A percentile compares a stretch with the other conserved stretches of the same genome.
Evolutionary conservation across 2,888 invertebrate species (phyloP).

Genomic region (Megalurothrips usitatus): DNA sequence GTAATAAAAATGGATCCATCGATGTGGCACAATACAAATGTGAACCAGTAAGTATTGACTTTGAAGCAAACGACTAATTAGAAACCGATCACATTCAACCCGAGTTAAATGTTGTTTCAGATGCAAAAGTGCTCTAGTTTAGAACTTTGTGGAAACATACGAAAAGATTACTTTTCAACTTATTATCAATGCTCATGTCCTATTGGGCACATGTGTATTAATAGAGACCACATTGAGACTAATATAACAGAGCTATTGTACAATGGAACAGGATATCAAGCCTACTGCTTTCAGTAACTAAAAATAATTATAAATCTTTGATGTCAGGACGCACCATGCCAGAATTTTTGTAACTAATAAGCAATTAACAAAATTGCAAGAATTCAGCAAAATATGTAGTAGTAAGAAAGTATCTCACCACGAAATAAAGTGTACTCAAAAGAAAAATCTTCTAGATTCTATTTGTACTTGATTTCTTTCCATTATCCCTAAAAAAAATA

Average conservation of each 20-base stretch:
- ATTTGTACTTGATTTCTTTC: background rate
- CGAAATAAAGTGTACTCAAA: background rate
- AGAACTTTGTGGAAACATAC: constrained; percentile 60
- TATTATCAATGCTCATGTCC: constrained; percentile 63
- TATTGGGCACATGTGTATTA: constrained; percentile 55
- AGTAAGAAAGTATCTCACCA: background rate
- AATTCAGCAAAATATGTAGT: constrained; percentile 9
- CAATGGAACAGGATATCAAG: constrained; percentile 54
- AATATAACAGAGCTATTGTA: constrained; percentile 56
- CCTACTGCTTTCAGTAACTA: constrained; percentile 49
- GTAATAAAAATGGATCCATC: background rate
- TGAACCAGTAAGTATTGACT: background rate
- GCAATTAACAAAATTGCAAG: background rate
- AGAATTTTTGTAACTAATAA: background rate
- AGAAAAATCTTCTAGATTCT: background rate
- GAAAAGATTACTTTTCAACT: constrained; percentile 54
- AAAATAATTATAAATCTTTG: constrained; percentile 28
- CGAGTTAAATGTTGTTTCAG: constrained; percentile 40
- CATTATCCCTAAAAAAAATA: background rate
- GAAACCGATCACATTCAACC: background rate
- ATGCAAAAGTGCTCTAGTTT: constrained; percentile 52
- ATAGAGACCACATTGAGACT: constrained; percentile 46
- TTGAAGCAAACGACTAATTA: background rate
- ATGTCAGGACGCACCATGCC: constrained; percentile 23
- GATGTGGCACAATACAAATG: background rate